These are phyloP conservation scores for Crematogaster levior DNA, from an alignment of 2,888 invertebrate species.

Conservation along the genomic window DNA sequence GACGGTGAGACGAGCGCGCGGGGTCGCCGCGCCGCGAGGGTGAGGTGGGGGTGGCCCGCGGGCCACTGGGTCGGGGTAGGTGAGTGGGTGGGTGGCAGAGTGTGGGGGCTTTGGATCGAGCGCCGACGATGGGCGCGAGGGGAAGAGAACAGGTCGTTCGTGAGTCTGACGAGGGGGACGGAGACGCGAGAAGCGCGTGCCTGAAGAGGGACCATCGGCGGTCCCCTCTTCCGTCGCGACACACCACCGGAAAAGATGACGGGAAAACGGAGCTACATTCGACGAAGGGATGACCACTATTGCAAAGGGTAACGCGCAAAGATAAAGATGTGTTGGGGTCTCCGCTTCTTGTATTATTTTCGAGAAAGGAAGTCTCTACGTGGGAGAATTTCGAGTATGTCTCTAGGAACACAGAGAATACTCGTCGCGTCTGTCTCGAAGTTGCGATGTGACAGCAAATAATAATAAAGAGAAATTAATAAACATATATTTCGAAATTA, in stretches of 20 bases:
- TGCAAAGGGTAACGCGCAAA: conserved; percentile 15
- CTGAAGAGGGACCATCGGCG: conserved; percentile 28
- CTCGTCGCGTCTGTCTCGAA: background rate
- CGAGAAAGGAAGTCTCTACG: background rate
- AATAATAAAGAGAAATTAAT: background rate
- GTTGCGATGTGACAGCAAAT: background rate
- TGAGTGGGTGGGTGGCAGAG: conserved; percentile 66
- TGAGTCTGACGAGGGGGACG: conserved; percentile 18
- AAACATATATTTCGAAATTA: background rate
- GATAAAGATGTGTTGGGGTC: conserved; percentile 45
- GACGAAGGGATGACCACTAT: conserved; percentile 32
- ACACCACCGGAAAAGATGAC: conserved; percentile 47
- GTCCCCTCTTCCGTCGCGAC: conserved; percentile 4
- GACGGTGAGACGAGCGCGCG: conserved; percentile 63
- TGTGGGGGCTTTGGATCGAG: conserved; percentile 46
- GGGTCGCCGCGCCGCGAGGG: conserved; percentile 61
- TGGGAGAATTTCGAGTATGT: background rate
- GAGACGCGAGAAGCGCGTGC: conserved; percentile 19
- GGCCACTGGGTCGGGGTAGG: conserved; percentile 72
- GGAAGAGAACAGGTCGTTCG: conserved; percentile 32
- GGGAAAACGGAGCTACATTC: conserved; percentile 40
- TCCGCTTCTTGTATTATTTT: conserved; percentile 24
- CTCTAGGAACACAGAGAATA: background rate
- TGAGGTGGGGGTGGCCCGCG: conserved; percentile 71
- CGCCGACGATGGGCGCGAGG: conserved; percentile 30